phyloP scores from a whole-genome alignment of 2,888 invertebrate genomes.

The Sinelater perroti region DNA sequence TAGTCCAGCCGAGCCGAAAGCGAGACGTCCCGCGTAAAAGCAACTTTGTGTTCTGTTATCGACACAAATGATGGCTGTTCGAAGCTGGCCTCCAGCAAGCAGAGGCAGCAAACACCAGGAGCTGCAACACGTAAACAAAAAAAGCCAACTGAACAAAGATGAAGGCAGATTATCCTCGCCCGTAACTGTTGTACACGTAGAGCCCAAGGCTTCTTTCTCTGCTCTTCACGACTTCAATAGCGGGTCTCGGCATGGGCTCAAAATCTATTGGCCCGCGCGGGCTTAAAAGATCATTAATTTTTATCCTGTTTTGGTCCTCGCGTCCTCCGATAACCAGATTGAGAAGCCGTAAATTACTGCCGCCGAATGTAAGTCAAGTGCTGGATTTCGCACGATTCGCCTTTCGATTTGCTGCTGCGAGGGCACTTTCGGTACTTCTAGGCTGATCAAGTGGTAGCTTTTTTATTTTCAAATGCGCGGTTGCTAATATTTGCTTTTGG shows the following conservation, averaged over 20 bases:
- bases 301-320: conserved; percentile 7
- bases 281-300: conserved; percentile 1
- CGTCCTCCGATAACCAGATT: not conserved
- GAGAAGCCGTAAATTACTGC: no score
- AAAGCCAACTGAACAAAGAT: conserved; percentile 58
- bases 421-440: no score
- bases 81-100: conserved; percentile 56
- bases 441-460: no score
- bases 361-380: no score
- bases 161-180: conserved; percentile 59
- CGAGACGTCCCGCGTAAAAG: conserved; percentile 11
- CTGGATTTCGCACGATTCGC: no score
- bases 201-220: conserved; percentile 40
- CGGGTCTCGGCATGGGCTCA: conserved; percentile 20
- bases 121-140: conserved; percentile 61
- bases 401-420: no score
- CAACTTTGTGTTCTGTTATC: conserved; percentile 48
- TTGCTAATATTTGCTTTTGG: no score
- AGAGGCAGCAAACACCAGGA: conserved; percentile 60
- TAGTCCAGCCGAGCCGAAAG: no score
- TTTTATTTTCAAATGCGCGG: no score
- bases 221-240: conserved; percentile 26
- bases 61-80: conserved; percentile 60
- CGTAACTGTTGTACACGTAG: conserved; percentile 46
- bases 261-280: not conserved